phyloP scores from a whole-genome alignment of 2,888 invertebrate species.

The Strigamia transsilvanica region DNA sequence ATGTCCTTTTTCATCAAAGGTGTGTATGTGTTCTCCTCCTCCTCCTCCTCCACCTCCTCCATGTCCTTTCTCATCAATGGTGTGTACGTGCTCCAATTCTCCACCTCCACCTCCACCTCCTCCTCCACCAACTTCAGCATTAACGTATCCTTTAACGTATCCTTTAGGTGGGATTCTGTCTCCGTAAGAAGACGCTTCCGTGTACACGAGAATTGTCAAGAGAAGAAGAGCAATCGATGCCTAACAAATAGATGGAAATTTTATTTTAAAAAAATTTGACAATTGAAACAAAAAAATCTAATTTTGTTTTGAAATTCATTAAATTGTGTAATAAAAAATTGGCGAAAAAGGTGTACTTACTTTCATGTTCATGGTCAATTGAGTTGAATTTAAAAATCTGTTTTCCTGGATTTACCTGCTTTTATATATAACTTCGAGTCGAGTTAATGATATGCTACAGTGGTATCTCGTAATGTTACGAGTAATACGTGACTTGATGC shows the following conservation, averaged over 20 bases:
- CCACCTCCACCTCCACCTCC: not conserved
- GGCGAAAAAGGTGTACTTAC: not conserved
- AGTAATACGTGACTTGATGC: not conserved
- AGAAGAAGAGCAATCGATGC: not conserved
- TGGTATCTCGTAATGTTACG: not conserved
- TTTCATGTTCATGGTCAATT: not conserved
- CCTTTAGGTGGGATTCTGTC: not conserved
- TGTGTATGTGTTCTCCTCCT: not conserved
- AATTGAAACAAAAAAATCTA: too few relatives aligned
- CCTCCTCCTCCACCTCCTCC: not conserved
- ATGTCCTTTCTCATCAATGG: not conserved
- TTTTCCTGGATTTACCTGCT: not conserved
- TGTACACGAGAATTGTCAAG: not conserved
- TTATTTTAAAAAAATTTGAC: not conserved
- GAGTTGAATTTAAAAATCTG: not conserved
- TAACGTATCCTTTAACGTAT: not conserved
- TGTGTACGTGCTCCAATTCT: not conserved
- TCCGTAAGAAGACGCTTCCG: not conserved
- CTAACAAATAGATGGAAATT: not conserved
- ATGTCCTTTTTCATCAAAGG: too few relatives aligned
- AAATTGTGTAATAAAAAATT: not conserved
- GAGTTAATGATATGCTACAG: not conserved
- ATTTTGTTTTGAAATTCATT: too few relatives aligned
- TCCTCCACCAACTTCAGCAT: not conserved
- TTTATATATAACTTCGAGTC: not conserved